A percentile compares a stretch with the other conserved stretches of the same genome.
Conservation (phyloP, 2,113 vertebrate genomes). For the Paralichthys olivaceus region DNA sequence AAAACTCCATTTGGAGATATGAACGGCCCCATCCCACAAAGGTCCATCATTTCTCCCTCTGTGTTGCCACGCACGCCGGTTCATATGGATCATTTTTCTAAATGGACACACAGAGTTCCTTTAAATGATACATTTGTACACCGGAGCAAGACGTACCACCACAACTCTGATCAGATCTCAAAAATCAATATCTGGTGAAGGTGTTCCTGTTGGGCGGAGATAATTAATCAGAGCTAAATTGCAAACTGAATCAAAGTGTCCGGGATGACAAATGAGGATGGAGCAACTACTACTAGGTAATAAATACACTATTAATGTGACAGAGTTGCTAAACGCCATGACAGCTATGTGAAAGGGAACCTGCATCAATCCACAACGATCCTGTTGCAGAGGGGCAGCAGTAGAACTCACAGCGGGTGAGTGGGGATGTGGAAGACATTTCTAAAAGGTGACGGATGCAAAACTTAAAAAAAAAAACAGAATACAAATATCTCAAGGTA, state of each 20-base stretch:
- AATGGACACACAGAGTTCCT: conserved; percentile 29
- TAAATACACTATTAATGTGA: conserved; percentile 37
- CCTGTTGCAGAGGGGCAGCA: not conserved
- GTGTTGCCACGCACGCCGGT: not conserved
- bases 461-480: too few species aligned
- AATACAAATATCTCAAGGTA: too few species aligned
- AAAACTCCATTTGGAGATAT: conserved; percentile 56
- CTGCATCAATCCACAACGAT: not conserved
- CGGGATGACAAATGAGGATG: conserved; percentile 17
- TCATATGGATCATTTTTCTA: conserved; percentile 33
- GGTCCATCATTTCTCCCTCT: conserved; percentile 47
- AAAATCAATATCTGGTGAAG: conserved; percentile 43
- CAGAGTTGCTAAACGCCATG: conserved; percentile 21
- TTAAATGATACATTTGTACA: conserved; percentile 38
- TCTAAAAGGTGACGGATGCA: too few species aligned
- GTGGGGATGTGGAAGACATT: too few species aligned
- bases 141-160: not conserved
- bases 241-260: conserved; percentile 49
- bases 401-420: too few species aligned
- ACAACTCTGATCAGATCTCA: conserved; percentile 50
- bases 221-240: conserved; percentile 51
- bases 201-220: conserved; percentile 11
- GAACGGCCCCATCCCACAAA: conserved; percentile 21
- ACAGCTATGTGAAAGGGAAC: conserved; percentile 22
- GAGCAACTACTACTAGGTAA: conserved; percentile 21